These are phyloP conservation scores for Amphiduros pacificus DNA, from an alignment of 2,888 invertebrate species.

Conservation along the genomic window DNA sequence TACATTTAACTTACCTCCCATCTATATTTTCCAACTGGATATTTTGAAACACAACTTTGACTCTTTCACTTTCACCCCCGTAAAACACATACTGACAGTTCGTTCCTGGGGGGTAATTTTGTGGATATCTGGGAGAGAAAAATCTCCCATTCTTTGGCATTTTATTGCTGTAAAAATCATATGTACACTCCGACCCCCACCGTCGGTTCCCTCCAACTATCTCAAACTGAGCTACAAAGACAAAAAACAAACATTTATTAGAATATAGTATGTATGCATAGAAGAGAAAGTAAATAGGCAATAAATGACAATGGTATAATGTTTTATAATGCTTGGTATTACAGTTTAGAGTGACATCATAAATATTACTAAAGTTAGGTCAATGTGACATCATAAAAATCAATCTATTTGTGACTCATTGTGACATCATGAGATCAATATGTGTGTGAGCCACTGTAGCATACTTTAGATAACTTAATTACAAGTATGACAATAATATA, in stretches of 20 bases:
- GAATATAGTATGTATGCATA: too few relatives aligned
- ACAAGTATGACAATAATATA: too few relatives aligned
- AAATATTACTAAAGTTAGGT: too few relatives aligned
- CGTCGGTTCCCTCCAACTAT: conserved; percentile 39
- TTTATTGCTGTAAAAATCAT: conserved; percentile 43
- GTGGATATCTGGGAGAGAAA: conserved; percentile 56
- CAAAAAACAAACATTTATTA: background rate
- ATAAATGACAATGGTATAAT: too few relatives aligned
- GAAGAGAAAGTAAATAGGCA: too few relatives aligned
- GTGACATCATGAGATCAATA: too few relatives aligned
- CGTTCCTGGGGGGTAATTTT: conserved; percentile 56
- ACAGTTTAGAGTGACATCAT: too few relatives aligned
- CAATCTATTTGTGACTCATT: too few relatives aligned
- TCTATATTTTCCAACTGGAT: conserved; percentile 44
- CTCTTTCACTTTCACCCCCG: conserved; percentile 51
- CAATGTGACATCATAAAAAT: too few relatives aligned
- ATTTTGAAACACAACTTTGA: conserved; percentile 51
- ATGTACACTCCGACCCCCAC: conserved; percentile 46
- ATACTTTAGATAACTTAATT: too few relatives aligned
- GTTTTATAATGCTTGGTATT: too few relatives aligned
- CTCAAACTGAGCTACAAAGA: conserved; percentile 43
- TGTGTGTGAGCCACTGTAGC: too few relatives aligned
- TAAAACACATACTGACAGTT: conserved; percentile 59
- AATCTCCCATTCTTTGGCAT: conserved; percentile 45
- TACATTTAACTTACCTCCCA: conserved; percentile 28